phyloP scores from a whole-genome alignment of 2,888 invertebrate genomes.

The Ichneumoninae sp. region DNA sequence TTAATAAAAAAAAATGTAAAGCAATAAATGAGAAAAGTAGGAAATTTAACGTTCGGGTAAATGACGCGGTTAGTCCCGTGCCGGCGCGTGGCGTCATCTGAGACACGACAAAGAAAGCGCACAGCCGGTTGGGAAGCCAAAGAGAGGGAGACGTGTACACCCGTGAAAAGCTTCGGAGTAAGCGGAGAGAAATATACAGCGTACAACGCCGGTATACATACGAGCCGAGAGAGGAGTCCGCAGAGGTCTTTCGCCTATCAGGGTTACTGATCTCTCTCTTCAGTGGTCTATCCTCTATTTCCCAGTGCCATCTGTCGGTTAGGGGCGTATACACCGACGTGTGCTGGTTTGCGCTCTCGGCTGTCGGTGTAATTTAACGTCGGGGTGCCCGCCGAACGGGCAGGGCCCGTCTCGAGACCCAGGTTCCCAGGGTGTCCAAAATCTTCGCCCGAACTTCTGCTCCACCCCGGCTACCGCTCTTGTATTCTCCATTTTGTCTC shows the following conservation, averaged over 20 bases:
- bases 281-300: constrained; percentile 75
- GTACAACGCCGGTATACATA: constrained; percentile 16
- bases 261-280: constrained; percentile 79
- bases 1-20: background rate
- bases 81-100: constrained; percentile 63
- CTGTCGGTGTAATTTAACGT: constrained; percentile 40
- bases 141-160: constrained; percentile 25
- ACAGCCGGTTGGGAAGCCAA: constrained; percentile 21
- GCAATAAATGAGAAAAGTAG: background rate
- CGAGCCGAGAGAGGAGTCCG: constrained; percentile 34
- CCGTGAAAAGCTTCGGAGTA: constrained; percentile 23
- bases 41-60: background rate
- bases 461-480: constrained; percentile 22
- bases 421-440: constrained; percentile 62
- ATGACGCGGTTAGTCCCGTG: constrained; percentile 41
- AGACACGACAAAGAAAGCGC: constrained; percentile 47
- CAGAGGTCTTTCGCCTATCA: constrained; percentile 77
- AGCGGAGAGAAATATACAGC: constrained; percentile 51
- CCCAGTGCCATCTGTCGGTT: constrained; percentile 80
- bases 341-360: constrained; percentile 37
- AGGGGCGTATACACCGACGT: constrained; percentile 54
- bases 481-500: background rate
- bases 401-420: constrained; percentile 16
- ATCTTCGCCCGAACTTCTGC: constrained; percentile 48
- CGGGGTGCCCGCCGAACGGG: constrained; percentile 46